A percentile compares a stretch with the other conserved stretches of the same genome.
phyloP scores from a whole-genome alignment of 2,797 vertebrate species.

The Botia almorhae region DNA sequence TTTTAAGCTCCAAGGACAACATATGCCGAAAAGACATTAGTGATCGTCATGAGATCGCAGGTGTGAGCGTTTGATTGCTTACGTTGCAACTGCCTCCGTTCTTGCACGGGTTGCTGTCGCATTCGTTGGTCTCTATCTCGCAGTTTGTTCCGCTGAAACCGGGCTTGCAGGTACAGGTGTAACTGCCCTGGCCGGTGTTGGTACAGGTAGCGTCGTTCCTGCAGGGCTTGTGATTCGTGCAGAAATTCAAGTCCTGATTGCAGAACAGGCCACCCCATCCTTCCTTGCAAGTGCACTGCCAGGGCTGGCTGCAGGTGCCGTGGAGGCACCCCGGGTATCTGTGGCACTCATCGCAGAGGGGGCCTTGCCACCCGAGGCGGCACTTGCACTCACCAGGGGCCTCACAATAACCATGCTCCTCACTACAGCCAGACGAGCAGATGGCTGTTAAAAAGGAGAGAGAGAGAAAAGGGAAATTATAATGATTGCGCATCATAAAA shows the following conservation, averaged over 20 bases:
- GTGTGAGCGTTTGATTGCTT: slow-evolving; percentile 61
- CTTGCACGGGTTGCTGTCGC: slow-evolving; percentile 87
- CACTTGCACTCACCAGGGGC: slow-evolving; percentile 83
- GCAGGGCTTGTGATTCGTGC: slow-evolving; percentile 86
- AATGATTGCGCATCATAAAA: slow-evolving; percentile 64
- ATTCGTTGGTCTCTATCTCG: slow-evolving; percentile 81
- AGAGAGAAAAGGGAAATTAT: slow-evolving; percentile 60
- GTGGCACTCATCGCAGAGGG: slow-evolving; percentile 80
- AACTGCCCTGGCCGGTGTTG: slow-evolving; percentile 87
- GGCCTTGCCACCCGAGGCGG: slow-evolving; percentile 84
- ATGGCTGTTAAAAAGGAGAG: slow-evolving; percentile 76
- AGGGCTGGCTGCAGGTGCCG: slow-evolving; percentile 81
- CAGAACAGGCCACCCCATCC: slow-evolving; percentile 88
- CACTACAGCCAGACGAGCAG: slow-evolving; percentile 83
- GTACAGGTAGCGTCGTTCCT: slow-evolving; percentile 82
- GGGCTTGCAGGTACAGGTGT: slow-evolving; percentile 81
- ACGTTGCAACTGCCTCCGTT: slow-evolving; percentile 91
- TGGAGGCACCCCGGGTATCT: slow-evolving; percentile 82
- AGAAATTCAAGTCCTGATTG: slow-evolving; percentile 87
- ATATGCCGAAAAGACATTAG: not conserved
- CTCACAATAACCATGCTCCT: slow-evolving; percentile 80
- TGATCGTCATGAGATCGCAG: not conserved
- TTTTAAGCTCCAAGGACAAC: not conserved
- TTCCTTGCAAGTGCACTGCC: slow-evolving; percentile 85
- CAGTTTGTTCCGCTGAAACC: slow-evolving; percentile 81